These are phyloP conservation scores for Hassar affinis DNA, from an alignment of 2,113 vertebrate species.

Conservation along the genomic window DNA sequence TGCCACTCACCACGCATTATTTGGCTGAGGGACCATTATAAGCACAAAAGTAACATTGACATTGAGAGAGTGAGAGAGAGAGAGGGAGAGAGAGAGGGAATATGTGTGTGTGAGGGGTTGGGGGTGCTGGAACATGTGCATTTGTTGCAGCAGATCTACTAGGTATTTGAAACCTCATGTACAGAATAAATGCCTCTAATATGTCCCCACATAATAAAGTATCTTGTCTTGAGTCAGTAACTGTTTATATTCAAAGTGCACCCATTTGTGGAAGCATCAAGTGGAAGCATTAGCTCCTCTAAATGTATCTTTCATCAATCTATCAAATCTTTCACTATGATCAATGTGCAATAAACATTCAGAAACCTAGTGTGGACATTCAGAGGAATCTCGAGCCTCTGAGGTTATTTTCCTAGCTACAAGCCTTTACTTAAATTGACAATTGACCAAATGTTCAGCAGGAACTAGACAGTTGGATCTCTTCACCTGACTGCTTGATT, in stretches of 20 bases:
- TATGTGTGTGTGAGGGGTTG: background rate
- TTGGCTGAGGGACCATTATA: background rate
- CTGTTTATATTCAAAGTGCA: background rate
- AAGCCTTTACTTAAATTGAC: conserved; percentile 28
- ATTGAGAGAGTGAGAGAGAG: no score
- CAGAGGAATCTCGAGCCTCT: background rate
- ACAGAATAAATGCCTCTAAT: background rate
- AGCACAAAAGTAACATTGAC: background rate
- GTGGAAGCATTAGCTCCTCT: no score
- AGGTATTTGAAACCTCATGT: background rate
- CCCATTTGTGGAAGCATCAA: no score
- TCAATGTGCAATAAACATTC: background rate
- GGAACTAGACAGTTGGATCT: conserved; percentile 17
- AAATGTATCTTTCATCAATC: background rate
- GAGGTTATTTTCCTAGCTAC: conserved; percentile 6
- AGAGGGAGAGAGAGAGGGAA: no score
- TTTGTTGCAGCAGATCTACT: background rate
- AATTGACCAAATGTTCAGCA: conserved; percentile 26
- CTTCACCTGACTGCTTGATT: conserved; percentile 49
- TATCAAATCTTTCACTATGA: background rate
- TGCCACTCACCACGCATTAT: background rate
- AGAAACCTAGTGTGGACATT: background rate
- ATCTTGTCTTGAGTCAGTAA: background rate
- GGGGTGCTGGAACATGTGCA: background rate
- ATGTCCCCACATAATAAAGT: background rate